A percentile compares a stretch with the other conserved stretches of the same genome.
Conservation (phyloP, 2,888 invertebrate genomes). For the Coleophora deauratella region DNA sequence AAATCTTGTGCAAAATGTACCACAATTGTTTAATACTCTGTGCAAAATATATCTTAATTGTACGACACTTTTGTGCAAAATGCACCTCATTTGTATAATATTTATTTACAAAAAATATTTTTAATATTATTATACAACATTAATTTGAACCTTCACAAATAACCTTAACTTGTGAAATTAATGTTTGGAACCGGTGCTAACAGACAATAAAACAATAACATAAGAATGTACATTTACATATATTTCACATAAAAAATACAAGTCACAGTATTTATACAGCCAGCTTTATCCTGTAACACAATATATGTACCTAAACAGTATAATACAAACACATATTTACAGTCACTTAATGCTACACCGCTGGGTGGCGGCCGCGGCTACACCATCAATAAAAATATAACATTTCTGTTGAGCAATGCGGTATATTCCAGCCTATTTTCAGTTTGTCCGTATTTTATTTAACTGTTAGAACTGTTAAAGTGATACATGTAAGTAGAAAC, state of each 20-base stretch:
- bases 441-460: background rate
- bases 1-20: too few relatives aligned
- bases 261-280: constrained; percentile 50
- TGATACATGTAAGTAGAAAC: background rate
- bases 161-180: too few relatives aligned
- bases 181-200: too few relatives aligned
- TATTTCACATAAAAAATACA: constrained; percentile 69
- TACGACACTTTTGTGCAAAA: too few relatives aligned
- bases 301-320: constrained; percentile 3
- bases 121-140: too few relatives aligned
- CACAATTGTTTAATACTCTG: too few relatives aligned
- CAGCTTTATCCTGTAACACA: constrained; percentile 21
- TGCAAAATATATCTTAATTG: too few relatives aligned
- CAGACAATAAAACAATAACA: constrained; percentile 48
- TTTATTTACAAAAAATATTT: too few relatives aligned
- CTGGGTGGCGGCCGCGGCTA: background rate
- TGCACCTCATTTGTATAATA: too few relatives aligned
- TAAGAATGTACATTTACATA: constrained; percentile 63
- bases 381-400: background rate
- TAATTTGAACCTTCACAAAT: too few relatives aligned
- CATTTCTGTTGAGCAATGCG: constrained; percentile 1
- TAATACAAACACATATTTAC: constrained; percentile 5
- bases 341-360: constrained; percentile 1
- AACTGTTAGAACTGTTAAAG: background rate
- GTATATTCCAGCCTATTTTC: background rate